Evolutionary conservation across 2,113 vertebrate genomes (phyloP), one percentile per base, ranked within the genome.

Genomic region (Seriola aureovittata): DNA sequence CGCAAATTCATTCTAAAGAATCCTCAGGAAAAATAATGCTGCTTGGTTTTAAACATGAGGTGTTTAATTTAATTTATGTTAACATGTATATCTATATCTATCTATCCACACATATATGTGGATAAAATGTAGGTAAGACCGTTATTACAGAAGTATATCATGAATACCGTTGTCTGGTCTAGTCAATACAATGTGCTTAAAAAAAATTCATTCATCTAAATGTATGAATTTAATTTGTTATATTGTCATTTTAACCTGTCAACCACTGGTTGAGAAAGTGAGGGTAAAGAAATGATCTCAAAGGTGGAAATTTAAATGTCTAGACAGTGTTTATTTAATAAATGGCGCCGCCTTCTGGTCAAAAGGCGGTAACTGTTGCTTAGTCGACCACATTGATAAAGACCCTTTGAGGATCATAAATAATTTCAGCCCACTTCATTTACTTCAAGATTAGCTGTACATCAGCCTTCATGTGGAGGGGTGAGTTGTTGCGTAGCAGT

Each of bases 291-390:
- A 23, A 69, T 44, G 2, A 80, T 34, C 78, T 57, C 50, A 69
- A 70, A 78, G 46, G 58, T 40, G 46, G 46, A 88, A 73, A 86
- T 86, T 57, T 36, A 76, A 85, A 84, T 44, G 88, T 86, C 88
- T 82, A 80, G 85, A 87, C 82, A n/a, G 64, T 89, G 75, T 87
- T 92, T 89, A 32, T 81, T 89, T 86, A 91, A 88, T 80, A 89
- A 91, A 93, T 88, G 86, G 92, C 93, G 93, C 93, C 92, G 71
- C 90, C 92, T 90, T 72, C 80, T 93, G 94, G 91, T 71, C 52
- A 50, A 72, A n/a, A 9, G 13, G 16, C 42, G 34, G 66, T 0
- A 79, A 50, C 8, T 54, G 71, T 36, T 23, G 34, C 11, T 71
- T 9, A 13, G 6, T 71, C 44, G 59, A 59, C n/a, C 42, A 55